Evolutionary conservation across 2,888 invertebrate species (phyloP), one percentile per base, ranked within the genome.

Genomic region (Baronia brevicornis): DNA sequence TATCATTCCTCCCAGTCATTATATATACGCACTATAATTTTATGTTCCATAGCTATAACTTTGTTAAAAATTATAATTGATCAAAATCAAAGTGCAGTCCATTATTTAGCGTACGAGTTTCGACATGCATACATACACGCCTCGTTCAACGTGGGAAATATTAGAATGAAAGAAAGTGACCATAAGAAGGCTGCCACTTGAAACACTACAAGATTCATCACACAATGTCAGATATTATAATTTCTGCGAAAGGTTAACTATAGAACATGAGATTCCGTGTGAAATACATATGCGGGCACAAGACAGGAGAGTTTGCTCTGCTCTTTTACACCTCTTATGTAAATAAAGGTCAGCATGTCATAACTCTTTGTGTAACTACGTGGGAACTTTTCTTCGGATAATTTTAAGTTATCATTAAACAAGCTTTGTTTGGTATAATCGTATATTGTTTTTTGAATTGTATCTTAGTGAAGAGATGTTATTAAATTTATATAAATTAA

Each of bases 271-370:
- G 27, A 15, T 62, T 55, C 57, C 78, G 77, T 79, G 80, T 65
- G 80, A 80, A 79, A 54, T 55, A 51, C 54, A 59, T n/a, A n/a
- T 58, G 64, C 58, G 66, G 63, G 69, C 60, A 62, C 57, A 48
- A 51, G 36, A 49, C 51, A 44, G 48, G 46, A 48, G 46, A 58
- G 70, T 68, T 68, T 65, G 61, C 67, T 56, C 46, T 55, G 49
- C 57, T 60, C 46, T 58, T 79, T 75, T 55, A 60, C 65, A 57
- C 60, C 49, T 69, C 66, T 71, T 73, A 68, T 61, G 61, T 72
- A 69, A 73, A 72, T 56, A 73, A 66, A 67, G 66, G 66, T 72
- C 66, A 67, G 52, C 33, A 34, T 32, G 28, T 33, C 29, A 37
- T 27, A 20, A 37, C 32, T 17, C 4, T 17, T 5, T 5, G 28